phyloP scores from a whole-genome alignment of 2,888 invertebrate genomes.

The Lydus trimaculatus region DNA sequence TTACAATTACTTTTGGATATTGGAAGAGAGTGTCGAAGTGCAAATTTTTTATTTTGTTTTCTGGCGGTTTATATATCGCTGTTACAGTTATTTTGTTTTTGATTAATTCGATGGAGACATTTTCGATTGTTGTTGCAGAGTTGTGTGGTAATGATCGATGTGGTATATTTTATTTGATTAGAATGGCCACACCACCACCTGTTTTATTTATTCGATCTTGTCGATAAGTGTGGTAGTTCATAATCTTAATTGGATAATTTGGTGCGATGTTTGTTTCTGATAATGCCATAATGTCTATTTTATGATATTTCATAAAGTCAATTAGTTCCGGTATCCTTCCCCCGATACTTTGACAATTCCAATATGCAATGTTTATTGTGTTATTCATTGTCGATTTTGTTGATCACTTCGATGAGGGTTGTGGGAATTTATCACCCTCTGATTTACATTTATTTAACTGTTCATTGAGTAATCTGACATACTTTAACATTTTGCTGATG shows the following conservation, averaged over 20 bases:
- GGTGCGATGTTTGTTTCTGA: not conserved
- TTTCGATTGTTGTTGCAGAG: not conserved
- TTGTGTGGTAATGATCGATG: not conserved
- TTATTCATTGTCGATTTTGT: not conserved
- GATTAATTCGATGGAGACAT: not conserved
- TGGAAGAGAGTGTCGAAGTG: too few species aligned
- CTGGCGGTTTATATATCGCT: too few species aligned
- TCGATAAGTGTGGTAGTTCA: not conserved
- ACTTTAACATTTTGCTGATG: not conserved
- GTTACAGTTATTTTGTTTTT: too few species aligned
- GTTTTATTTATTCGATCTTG: not conserved
- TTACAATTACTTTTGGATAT: too few species aligned
- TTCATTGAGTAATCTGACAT: not conserved
- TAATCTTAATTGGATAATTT: not conserved
- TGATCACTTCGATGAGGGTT: not conserved
- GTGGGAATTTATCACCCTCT: not conserved
- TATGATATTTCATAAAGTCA: not conserved
- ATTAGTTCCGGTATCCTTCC: not conserved
- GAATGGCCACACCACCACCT: conserved; percentile 13
- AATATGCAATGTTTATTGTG: not conserved
- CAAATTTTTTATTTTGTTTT: too few species aligned
- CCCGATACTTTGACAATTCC: not conserved
- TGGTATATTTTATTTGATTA: not conserved
- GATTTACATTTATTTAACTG: not conserved
- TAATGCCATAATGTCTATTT: conserved; percentile 9